A percentile compares a stretch with the other conserved stretches of the same genome.
phyloP scores from a whole-genome alignment of 2,888 invertebrate species.

The Sabellastarte sp. region DNA sequence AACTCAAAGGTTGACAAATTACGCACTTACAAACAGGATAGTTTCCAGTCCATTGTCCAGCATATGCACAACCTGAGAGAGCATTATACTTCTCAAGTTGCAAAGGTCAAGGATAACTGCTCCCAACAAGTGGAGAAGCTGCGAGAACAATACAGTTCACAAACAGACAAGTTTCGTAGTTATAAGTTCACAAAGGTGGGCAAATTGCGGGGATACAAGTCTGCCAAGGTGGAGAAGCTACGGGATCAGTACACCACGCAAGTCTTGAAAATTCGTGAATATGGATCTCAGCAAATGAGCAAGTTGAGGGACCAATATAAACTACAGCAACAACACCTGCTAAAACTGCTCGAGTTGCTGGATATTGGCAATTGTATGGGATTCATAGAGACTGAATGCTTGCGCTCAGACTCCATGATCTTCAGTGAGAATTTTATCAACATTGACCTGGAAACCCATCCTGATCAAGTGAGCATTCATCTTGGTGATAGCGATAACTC shows the following conservation, averaged over 20 bases:
- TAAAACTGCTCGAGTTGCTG: slow-evolving; percentile 89
- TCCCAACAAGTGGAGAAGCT: slow-evolving; percentile 92
- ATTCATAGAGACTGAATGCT: slow-evolving; percentile 61
- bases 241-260: slow-evolving; percentile 94
- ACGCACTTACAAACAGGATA: slow-evolving; percentile 20
- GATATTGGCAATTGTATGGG: slow-evolving; percentile 85
- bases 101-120: slow-evolving; percentile 85
- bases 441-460: slow-evolving; percentile 30
- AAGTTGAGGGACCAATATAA: slow-evolving; percentile 89
- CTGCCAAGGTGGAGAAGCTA: slow-evolving; percentile 85
- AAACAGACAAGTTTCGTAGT: slow-evolving; percentile 84
- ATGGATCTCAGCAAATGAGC: slow-evolving; percentile 87
- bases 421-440: slow-evolving; percentile 30
- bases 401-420: slow-evolving; percentile 76
- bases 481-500: not conserved
- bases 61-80: slow-evolving; percentile 75
- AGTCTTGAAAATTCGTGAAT: slow-evolving; percentile 88
- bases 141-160: slow-evolving; percentile 84
- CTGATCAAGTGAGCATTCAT: slow-evolving; percentile 5
- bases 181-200: slow-evolving; percentile 80
- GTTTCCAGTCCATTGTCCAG: slow-evolving; percentile 28
- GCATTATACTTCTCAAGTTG: slow-evolving; percentile 89
- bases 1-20: slow-evolving; percentile 40
- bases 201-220: slow-evolving; percentile 75
- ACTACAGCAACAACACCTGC: slow-evolving; percentile 90